A percentile compares a stretch with the other conserved stretches of the same genome.
phyloP scores from a whole-genome alignment of 2,113 vertebrate species.

The Equus przewalskii region DNA sequence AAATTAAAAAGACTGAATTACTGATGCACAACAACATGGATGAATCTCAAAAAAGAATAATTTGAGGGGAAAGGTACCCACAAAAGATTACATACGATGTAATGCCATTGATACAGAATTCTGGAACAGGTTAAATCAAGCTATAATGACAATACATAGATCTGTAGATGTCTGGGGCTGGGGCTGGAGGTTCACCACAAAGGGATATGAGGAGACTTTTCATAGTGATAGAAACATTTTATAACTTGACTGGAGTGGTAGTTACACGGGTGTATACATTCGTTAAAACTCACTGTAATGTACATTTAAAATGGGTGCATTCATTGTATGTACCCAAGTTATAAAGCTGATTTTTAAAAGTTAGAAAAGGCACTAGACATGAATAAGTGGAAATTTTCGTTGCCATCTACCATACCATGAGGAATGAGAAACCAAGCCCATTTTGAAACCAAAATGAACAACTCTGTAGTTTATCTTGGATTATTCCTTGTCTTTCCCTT shows the following conservation, averaged over 20 bases:
- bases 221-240: neutral
- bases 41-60: neutral
- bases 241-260: neutral
- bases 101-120: neutral
- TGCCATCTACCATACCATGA: neutral
- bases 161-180: neutral
- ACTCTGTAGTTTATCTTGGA: neutral
- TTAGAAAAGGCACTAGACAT: neutral
- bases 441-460: conserved; percentile 26
- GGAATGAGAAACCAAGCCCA: neutral
- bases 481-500: neutral
- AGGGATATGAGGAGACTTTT: neutral
- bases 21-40: neutral
- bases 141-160: neutral
- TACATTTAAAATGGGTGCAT: neutral
- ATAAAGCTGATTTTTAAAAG: neutral
- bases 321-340: neutral
- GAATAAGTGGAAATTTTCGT: conserved; percentile 17
- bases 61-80: neutral
- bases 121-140: neutral
- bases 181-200: neutral
- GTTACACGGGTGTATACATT: neutral
- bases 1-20: neutral
- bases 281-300: conserved; percentile 5
- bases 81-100: neutral